Base-by-base conservation (phyloP, 2,797 vertebrate species). In the Aratinga solstitialis region DNA sequence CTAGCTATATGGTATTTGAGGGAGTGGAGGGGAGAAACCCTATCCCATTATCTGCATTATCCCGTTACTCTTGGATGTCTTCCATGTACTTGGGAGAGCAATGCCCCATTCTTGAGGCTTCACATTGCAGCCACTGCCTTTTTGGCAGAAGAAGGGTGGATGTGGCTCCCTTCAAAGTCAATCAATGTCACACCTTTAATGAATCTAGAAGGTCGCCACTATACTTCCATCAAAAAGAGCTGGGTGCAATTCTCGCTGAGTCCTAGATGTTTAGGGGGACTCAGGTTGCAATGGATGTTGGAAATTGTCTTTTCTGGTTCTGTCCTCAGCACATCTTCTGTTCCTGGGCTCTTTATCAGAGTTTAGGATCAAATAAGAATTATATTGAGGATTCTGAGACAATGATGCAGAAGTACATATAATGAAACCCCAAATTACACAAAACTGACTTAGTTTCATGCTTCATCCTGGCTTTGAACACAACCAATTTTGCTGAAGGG, bases 81-180 rank as follows among this genome's bases (percentile, higher is more conserved):
- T 96, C 96, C 96, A 96, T 54, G 95, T 91, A 96, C 96, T 96
- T 95, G 93, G 94, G 89, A 79, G 88, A 97, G 77, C 93, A 96
- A 62, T 91, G 95, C 80, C 95, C 94, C 94, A 89, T 67, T 92
- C 94, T 94, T 94, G 88, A 96, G 90, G 95, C 95, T 95, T 96
- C 89, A 88, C 93, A 73, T 94, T 96, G 95, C 95, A 97, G 95
- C 94, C 95, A 93, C 94, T 89, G 87, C 80, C 91, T 94, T 94
- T 94, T 95, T 96, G 95, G 95, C 95, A 96, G 91, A 96, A 93
- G 83, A 88, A 95, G 71, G 96, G 93, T 95, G 96, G 96, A 95
- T 94, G 94, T 96, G 94, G 95, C 91, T 97, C 96, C 78, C 80
- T 96, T 94, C 94, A 96, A 96, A 95, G 95, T 96, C 95, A 97